These are phyloP conservation scores for Sakesphorus luctuosus DNA, from an alignment of 2,113 vertebrate species.

Conservation along the genomic window DNA sequence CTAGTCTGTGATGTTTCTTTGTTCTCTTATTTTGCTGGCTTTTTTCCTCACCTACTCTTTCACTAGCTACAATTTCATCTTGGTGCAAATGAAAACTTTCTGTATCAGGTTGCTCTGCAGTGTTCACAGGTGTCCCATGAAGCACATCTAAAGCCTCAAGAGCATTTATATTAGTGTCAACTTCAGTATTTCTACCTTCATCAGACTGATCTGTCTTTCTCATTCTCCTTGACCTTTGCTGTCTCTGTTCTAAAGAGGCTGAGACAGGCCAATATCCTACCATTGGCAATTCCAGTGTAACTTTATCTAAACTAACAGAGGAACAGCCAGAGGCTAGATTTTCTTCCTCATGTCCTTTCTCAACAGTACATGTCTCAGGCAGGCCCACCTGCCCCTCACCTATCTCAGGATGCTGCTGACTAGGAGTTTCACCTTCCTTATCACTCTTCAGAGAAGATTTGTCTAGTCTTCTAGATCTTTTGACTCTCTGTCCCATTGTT, in stretches of 20 bases:
- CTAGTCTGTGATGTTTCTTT: slow-evolving; percentile 81
- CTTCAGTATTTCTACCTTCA: slow-evolving; percentile 41
- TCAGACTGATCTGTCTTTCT: slow-evolving; percentile 8
- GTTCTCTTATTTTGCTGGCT: slow-evolving; percentile 71
- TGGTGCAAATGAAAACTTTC: not conserved
- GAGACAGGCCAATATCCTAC: slow-evolving; percentile 76
- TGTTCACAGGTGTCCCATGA: not conserved
- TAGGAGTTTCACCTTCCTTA: not conserved
- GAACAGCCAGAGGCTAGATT: not conserved
- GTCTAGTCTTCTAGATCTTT: slow-evolving; percentile 73
- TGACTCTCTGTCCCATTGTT: slow-evolving; percentile 82
- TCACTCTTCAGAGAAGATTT: slow-evolving; percentile 54
- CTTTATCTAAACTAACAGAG: slow-evolving; percentile 11
- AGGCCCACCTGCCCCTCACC: not conserved
- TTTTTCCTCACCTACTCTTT: slow-evolving; percentile 56
- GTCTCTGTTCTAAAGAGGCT: slow-evolving; percentile 62
- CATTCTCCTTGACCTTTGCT: slow-evolving; percentile 56
- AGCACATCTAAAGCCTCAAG: not conserved
- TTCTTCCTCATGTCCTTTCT: not conserved
- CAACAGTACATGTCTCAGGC: not conserved
- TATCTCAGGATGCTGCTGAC: not conserved
- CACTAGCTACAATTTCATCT: slow-evolving; percentile 20
- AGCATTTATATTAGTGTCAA: not conserved
- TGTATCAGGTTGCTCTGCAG: not conserved
- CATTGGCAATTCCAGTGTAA: slow-evolving; percentile 65